Conservation (phyloP, 2,888 invertebrate species). For the Hoplodrina ambigua region DNA sequence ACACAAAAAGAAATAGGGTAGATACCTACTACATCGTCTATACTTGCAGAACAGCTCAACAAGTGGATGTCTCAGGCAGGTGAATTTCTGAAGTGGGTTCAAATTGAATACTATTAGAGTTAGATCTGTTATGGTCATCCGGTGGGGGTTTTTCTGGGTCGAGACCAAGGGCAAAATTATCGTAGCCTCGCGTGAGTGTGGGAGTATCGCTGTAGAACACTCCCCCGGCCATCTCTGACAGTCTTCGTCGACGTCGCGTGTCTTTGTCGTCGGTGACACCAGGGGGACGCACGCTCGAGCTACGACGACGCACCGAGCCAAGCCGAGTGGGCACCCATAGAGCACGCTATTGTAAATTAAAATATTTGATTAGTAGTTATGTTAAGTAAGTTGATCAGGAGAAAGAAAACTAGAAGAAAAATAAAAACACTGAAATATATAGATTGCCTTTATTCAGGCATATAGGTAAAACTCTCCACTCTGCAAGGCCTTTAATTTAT, state of each 20-base stretch:
- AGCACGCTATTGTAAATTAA: conserved; percentile 74
- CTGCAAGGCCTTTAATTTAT: too few species aligned
- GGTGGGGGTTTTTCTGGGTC: conserved; percentile 81
- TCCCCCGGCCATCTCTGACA: conserved; percentile 87
- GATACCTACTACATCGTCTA: conserved; percentile 1
- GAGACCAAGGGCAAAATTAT: conserved; percentile 83
- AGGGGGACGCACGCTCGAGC: conserved; percentile 86
- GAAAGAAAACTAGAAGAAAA: neutral
- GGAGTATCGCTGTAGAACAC: conserved; percentile 86
- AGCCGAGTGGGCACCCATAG: conserved; percentile 81
- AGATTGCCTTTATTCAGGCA: too few species aligned
- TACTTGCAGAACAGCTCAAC: conserved; percentile 49
- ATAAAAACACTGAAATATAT: too few species aligned
- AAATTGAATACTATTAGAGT: conserved; percentile 74
- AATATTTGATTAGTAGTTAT: conserved; percentile 14
- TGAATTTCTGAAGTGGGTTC: conserved; percentile 67
- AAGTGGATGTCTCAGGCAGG: conserved; percentile 69
- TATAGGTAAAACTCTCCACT: too few species aligned
- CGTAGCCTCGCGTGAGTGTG: conserved; percentile 76
- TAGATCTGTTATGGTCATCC: conserved; percentile 71
- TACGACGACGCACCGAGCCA: conserved; percentile 83
- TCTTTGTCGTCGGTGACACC: conserved; percentile 84
- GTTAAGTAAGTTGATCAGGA: neutral
- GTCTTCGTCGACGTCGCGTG: conserved; percentile 83
- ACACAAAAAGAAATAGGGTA: neutral